Conservation (phyloP, 2,888 invertebrate species). For the Alviniconcha strummeri region DNA sequence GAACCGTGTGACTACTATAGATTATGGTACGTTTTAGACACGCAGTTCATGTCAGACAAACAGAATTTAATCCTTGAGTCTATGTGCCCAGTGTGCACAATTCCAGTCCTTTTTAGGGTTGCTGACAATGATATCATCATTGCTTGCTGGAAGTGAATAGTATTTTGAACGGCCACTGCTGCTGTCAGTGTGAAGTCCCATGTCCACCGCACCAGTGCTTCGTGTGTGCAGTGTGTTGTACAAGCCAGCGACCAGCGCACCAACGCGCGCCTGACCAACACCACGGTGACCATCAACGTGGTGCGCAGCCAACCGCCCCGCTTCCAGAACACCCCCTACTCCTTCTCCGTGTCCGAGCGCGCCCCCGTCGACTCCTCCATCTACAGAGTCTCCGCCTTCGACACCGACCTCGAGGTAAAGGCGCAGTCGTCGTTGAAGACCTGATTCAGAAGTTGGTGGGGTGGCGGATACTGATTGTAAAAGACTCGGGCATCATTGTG, state of each 20-base stretch:
- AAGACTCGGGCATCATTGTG: not conserved
- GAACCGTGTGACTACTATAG: no score
- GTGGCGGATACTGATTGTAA: not conserved
- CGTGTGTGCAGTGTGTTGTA: constrained; percentile 48
- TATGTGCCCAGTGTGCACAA: no score
- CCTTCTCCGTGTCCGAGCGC: constrained; percentile 44
- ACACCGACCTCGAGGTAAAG: constrained; percentile 53
- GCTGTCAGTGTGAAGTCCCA: no score
- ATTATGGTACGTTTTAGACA: no score
- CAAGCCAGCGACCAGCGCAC: constrained; percentile 55
- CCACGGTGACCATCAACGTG: constrained; percentile 58
- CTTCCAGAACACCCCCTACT: constrained; percentile 59
- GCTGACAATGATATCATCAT: no score
- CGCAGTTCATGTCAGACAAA: no score
- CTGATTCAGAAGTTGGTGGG: not conserved
- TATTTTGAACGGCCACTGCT: no score
- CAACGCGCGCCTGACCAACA: constrained; percentile 48
- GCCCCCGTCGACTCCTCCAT: constrained; percentile 46
- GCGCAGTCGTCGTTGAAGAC: no score
- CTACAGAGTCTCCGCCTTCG: constrained; percentile 54
- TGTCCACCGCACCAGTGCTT: no score
- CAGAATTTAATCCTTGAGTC: no score
- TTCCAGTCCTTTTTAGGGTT: no score
- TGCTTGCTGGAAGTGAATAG: no score
- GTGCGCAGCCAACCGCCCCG: constrained; percentile 58